phyloP scores from a whole-genome alignment of 2,113 vertebrate genomes.

The Apteryx mantelli region DNA sequence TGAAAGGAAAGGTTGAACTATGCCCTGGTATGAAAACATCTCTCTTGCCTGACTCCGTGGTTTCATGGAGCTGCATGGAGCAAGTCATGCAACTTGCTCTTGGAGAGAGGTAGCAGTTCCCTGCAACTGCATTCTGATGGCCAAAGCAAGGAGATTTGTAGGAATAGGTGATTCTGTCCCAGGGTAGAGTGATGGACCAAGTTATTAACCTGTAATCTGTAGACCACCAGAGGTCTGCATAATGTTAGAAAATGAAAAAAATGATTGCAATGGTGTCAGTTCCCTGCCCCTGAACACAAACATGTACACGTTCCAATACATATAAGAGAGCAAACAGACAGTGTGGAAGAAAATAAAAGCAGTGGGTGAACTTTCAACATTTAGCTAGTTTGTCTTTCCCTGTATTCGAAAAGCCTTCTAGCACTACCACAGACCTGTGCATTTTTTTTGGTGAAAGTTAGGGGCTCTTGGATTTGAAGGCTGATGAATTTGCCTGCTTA shows the following conservation, averaged over 20 bases:
- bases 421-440: neutral
- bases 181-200: neutral
- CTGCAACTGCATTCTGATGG: fast-evolving
- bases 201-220: neutral
- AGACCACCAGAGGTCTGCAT: neutral
- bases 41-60: neutral
- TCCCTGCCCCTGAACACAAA: neutral
- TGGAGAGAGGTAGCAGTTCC: neutral
- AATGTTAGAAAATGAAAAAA: neutral
- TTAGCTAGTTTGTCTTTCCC: neutral
- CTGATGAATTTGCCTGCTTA: neutral
- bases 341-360: neutral
- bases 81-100: neutral
- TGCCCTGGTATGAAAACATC: neutral
- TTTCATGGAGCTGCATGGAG: neutral
- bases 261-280: neutral
- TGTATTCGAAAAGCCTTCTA: neutral
- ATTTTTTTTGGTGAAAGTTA: neutral
- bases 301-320: neutral
- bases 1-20: neutral
- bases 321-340: neutral
- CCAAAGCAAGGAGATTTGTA: neutral
- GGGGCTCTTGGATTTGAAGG: neutral
- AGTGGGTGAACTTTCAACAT: neutral
- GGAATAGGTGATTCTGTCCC: neutral